These are phyloP conservation scores for Scomberomorus guttatus DNA, from an alignment of 2,797 vertebrate species.

Conservation along the genomic window DNA sequence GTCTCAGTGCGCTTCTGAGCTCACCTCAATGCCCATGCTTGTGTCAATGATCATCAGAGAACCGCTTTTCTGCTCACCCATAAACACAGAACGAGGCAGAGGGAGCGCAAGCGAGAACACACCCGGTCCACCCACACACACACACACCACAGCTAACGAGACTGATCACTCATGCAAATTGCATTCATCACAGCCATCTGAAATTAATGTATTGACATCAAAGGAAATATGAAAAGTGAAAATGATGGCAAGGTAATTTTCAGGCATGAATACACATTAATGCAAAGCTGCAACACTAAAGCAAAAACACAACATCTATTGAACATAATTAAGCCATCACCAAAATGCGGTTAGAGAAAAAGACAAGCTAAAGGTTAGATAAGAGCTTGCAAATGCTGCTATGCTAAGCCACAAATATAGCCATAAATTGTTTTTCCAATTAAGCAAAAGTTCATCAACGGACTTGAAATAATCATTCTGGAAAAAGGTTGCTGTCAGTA, in stretches of 20 bases:
- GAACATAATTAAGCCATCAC: slow-evolving; percentile 38
- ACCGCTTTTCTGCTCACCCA: slow-evolving; percentile 10
- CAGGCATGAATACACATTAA: slow-evolving; percentile 30
- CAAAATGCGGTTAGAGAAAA: not conserved
- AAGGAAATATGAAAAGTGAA: slow-evolving; percentile 58
- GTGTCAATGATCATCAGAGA: slow-evolving; percentile 11
- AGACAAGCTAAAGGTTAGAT: slow-evolving; percentile 21
- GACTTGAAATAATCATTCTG: not conserved
- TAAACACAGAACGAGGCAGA: slow-evolving; percentile 16
- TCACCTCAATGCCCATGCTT: slow-evolving; percentile 1
- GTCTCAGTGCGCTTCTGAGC: not conserved
- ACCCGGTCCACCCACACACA: slow-evolving; percentile 24
- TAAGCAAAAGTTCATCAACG: slow-evolving; percentile 7
- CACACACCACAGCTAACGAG: slow-evolving; percentile 16
- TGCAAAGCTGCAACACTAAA: slow-evolving; percentile 4
- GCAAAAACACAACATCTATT: slow-evolving; percentile 34
- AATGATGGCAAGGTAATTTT: slow-evolving; percentile 56
- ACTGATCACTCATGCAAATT: slow-evolving; percentile 60
- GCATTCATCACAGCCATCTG: slow-evolving; percentile 49
- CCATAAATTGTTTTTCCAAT: slow-evolving; percentile 12
- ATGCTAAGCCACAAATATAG: slow-evolving; percentile 1
- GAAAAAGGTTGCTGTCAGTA: not conserved
- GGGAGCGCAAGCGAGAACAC: not conserved
- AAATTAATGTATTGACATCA: slow-evolving; percentile 60
- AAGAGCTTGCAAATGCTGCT: slow-evolving; percentile 11